phyloP scores from a whole-genome alignment of 2,113 vertebrate genomes.

The Geococcyx californianus region DNA sequence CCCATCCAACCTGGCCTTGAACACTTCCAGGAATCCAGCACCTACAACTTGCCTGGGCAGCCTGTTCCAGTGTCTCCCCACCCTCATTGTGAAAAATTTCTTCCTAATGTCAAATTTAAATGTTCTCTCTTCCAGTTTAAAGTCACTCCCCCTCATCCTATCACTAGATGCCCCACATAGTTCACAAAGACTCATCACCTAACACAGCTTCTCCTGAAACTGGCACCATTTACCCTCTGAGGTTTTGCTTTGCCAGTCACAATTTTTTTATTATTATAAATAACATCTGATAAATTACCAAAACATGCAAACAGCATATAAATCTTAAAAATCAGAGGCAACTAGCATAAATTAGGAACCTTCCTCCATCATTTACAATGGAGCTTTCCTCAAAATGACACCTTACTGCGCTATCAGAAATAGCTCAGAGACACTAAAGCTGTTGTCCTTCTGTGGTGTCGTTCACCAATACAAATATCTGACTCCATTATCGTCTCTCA shows the following conservation, averaged over 20 bases:
- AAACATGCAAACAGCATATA: neutral
- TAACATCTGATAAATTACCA: neutral
- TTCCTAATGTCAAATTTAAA: too few relatives aligned
- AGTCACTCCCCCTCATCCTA: too few relatives aligned
- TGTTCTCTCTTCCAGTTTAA: too few relatives aligned
- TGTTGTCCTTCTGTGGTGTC: neutral
- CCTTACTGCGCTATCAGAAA: neutral
- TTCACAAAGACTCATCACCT: neutral
- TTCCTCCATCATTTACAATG: neutral
- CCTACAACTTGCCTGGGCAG: too few relatives aligned
- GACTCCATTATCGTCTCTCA: neutral
- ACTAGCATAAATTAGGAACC: neutral
- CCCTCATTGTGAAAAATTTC: too few relatives aligned
- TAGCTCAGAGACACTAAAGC: neutral
- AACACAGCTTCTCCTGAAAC: neutral
- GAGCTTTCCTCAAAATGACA: neutral
- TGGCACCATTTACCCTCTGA: neutral
- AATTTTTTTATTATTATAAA: neutral
- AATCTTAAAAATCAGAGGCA: neutral
- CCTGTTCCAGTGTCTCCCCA: too few relatives aligned
- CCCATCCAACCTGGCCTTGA: too few relatives aligned
- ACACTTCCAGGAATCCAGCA: too few relatives aligned
- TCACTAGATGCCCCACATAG: too few relatives aligned
- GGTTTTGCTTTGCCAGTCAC: neutral
- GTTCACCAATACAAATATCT: neutral